These are phyloP conservation scores for Naso thynnoides DNA, from an alignment of 2,797 vertebrate genomes.

Conservation along the genomic window DNA sequence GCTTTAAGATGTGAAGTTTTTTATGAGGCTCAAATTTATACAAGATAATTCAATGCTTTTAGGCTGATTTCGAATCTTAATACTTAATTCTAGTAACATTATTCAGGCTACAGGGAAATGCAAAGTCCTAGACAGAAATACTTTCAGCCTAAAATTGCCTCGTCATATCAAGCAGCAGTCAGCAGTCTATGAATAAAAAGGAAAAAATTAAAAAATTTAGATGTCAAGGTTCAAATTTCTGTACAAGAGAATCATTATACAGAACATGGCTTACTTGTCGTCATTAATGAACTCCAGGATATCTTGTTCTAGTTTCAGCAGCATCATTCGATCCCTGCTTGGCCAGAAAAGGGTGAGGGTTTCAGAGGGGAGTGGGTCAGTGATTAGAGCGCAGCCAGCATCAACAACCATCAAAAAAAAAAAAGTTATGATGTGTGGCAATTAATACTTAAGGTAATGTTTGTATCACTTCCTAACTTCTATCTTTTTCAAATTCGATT, in stretches of 20 bases:
- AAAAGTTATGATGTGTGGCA: constrained; percentile 28
- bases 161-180: constrained; percentile 38
- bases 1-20: background rate
- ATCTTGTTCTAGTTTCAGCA: constrained; percentile 99
- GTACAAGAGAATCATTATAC: constrained; percentile 52
- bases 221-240: constrained; percentile 62
- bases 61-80: constrained; percentile 1
- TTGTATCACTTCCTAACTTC: background rate
- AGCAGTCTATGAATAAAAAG: constrained; percentile 60
- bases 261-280: constrained; percentile 91
- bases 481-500: too few species aligned
- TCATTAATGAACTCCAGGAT: constrained; percentile 99
- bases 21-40: background rate
- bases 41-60: constrained; percentile 5
- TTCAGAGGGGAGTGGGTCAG: background rate
- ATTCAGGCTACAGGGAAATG: constrained; percentile 26
- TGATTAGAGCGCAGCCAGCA: constrained; percentile 14
- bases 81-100: background rate
- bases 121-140: constrained; percentile 23
- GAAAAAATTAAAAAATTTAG: too few species aligned
- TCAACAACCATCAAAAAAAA: constrained; percentile 46
- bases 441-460: constrained; percentile 24
- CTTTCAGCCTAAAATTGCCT: constrained; percentile 10
- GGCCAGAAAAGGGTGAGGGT: constrained; percentile 32
- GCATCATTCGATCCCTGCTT: constrained; percentile 98